Evolutionary conservation across 2,888 invertebrate genomes (phyloP).

Genomic region (Uropetala carovei): DNA sequence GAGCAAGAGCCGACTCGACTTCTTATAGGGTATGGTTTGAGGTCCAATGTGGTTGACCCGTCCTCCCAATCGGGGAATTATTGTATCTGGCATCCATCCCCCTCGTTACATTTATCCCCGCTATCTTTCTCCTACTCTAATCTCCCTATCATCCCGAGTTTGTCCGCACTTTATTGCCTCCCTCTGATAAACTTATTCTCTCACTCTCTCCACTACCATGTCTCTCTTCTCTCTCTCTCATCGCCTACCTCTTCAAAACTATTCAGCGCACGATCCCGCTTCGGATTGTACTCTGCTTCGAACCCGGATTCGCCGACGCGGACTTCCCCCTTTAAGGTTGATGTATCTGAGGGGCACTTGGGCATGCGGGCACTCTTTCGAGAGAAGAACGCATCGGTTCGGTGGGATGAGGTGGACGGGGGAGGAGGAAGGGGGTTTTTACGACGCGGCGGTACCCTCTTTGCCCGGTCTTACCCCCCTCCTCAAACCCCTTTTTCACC

Average conservation of each 20-base stretch:
- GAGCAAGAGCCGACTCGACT: too few species aligned
- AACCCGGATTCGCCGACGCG: conserved; percentile 8
- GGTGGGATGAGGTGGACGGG: conserved; percentile 67
- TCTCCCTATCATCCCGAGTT: too few species aligned
- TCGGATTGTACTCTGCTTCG: neutral
- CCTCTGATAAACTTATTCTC: neutral
- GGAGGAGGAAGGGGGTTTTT: conserved; percentile 68
- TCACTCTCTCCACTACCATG: neutral
- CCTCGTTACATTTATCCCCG: too few species aligned
- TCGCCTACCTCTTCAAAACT: too few species aligned
- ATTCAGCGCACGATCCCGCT: too few species aligned
- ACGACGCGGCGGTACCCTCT: neutral
- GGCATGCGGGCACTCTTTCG: conserved; percentile 68
- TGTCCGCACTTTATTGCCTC: too few species aligned
- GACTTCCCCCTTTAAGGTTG: conserved; percentile 62
- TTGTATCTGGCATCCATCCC: too few species aligned
- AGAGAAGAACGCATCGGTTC: conserved; percentile 65
- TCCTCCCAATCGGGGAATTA: too few species aligned
- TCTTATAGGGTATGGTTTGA: too few species aligned
- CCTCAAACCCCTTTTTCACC: neutral
- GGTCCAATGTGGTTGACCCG: too few species aligned
- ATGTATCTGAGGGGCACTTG: conserved; percentile 67
- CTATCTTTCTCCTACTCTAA: too few species aligned
- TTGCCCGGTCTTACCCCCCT: neutral
- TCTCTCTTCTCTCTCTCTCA: neutral